phyloP scores from a whole-genome alignment of 2,888 invertebrate genomes.

The Ceriagrion tenellum region DNA sequence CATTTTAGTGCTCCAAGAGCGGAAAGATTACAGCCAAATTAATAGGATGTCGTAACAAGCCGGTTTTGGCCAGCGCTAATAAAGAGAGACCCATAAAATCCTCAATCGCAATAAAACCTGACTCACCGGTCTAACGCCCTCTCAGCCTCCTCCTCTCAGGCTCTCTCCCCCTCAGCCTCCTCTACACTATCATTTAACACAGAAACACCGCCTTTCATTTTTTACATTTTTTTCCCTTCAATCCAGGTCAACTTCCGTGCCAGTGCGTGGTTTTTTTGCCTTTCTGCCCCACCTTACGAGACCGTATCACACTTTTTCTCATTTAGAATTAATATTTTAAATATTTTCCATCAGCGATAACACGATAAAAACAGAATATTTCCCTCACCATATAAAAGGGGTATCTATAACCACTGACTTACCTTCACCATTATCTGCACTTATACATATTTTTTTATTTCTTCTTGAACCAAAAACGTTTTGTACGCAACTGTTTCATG shows the following conservation, averaged over 20 bases:
- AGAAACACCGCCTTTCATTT: background rate
- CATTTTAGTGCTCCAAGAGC: background rate
- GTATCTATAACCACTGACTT: no score
- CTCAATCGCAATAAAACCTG: background rate
- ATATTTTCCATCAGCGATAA: background rate
- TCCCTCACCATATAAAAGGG: no score
- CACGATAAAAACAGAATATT: no score
- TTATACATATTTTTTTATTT: no score
- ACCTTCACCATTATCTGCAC: no score
- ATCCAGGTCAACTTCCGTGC: background rate
- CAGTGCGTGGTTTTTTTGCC: background rate
- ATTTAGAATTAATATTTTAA: background rate
- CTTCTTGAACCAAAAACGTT: no score
- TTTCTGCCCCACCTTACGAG: background rate
- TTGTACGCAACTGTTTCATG: no score
- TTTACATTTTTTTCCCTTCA: background rate
- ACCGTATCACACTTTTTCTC: background rate
- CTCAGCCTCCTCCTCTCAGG: background rate
- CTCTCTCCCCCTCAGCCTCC: background rate
- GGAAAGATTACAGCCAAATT: conserved; percentile 3
- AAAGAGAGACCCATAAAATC: background rate
- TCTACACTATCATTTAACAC: background rate
- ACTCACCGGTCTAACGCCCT: background rate
- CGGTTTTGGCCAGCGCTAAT: background rate
- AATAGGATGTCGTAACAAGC: conserved; percentile 32